Evolutionary conservation across 2,797 vertebrate genomes (phyloP).

Genomic region (Syndactyla subalaris): DNA sequence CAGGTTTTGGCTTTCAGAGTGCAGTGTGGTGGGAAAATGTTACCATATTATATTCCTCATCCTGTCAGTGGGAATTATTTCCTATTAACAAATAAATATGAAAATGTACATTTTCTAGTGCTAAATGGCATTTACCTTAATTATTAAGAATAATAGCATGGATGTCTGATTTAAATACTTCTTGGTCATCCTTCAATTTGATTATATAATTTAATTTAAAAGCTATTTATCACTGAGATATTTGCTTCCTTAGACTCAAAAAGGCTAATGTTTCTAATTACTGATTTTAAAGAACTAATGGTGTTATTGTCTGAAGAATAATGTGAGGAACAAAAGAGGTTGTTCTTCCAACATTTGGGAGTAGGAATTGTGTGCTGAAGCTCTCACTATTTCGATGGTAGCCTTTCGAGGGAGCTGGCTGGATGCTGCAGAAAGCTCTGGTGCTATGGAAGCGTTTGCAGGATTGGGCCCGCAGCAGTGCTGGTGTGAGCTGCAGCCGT

Average conservation of each 20-base stretch:
- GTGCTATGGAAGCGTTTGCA: background rate
- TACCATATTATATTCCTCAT: background rate
- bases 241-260: background rate
- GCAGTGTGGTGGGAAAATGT: background rate
- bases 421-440: background rate
- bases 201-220: background rate
- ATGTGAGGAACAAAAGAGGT: background rate
- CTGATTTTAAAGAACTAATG: background rate
- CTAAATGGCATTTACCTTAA: background rate
- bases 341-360: background rate
- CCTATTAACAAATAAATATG: background rate
- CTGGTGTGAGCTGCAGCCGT: background rate
- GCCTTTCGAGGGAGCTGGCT: background rate
- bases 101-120: background rate
- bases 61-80: background rate
- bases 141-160: background rate
- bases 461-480: background rate
- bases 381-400: fast-evolving
- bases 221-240: background rate
- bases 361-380: background rate
- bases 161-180: background rate
- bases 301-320: background rate
- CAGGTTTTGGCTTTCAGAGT: background rate
- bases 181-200: background rate
- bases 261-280: background rate